A percentile compares a stretch with the other conserved stretches of the same genome.
These are phyloP conservation scores for Eupithecia vulgata DNA, from an alignment of 2,888 invertebrate species.

Conservation along the genomic window DNA sequence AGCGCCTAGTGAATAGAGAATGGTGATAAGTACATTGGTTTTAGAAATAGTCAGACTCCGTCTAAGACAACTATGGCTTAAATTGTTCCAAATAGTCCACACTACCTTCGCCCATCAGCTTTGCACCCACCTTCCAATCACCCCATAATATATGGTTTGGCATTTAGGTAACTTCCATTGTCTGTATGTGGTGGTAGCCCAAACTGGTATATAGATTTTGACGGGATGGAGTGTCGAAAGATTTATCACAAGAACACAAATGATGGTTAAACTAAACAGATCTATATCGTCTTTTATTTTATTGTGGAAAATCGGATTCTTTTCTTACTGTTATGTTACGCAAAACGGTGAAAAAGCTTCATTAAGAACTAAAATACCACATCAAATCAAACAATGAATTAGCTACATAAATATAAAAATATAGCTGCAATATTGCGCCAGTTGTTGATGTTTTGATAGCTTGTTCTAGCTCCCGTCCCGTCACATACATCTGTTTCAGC, in stretches of 20 bases:
- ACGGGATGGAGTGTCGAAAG: neutral
- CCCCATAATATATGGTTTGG: too few relatives aligned
- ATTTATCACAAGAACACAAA: too few relatives aligned
- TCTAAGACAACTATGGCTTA: too few relatives aligned
- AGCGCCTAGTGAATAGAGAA: too few relatives aligned
- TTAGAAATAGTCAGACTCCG: too few relatives aligned
- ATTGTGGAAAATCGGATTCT: neutral
- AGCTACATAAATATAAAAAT: neutral
- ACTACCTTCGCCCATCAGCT: too few relatives aligned
- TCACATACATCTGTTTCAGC: conserved; percentile 6
- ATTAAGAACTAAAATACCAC: neutral
- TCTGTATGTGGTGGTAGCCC: neutral
- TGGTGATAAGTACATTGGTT: too few relatives aligned
- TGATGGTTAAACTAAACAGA: too few relatives aligned
- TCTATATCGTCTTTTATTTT: neutral
- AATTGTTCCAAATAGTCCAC: too few relatives aligned
- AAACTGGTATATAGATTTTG: neutral
- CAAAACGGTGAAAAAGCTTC: neutral
- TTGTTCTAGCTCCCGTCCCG: neutral
- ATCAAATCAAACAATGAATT: neutral
- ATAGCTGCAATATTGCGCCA: neutral
- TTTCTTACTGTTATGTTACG: neutral
- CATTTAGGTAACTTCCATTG: too few relatives aligned
- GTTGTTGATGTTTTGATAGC: conserved; percentile 6
- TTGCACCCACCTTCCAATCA: too few relatives aligned